Conservation (phyloP, 2,888 invertebrate genomes). For the Xylota sylvarum region DNA sequence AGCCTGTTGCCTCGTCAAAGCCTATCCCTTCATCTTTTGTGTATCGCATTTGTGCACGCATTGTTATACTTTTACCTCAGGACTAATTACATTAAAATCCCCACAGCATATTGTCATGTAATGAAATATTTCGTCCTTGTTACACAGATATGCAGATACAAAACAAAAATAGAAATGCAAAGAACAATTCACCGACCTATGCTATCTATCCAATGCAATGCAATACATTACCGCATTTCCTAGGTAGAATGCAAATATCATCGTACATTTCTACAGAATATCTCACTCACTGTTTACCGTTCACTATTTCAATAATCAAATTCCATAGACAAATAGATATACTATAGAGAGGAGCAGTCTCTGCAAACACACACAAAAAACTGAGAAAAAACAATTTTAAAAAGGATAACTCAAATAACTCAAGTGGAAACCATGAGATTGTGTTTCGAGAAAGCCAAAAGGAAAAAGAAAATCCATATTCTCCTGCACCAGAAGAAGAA, state of each 20-base stretch:
- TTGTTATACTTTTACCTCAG: neutral
- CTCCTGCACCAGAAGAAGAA: neutral
- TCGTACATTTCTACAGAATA: constrained; percentile 48
- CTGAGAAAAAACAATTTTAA: constrained; percentile 14
- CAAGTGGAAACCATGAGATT: constrained; percentile 77
- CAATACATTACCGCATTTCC: constrained; percentile 14
- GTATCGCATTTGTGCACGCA: too few species aligned
- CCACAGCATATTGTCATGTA: constrained; percentile 13
- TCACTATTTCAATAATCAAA: constrained; percentile 73
- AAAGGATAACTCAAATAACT: constrained; percentile 72
- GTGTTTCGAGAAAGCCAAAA: constrained; percentile 63
- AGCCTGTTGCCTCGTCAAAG: too few species aligned
- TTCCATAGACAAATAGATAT: constrained; percentile 58
- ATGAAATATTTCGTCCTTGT: neutral
- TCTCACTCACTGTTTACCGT: constrained; percentile 43
- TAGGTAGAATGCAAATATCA: constrained; percentile 55
- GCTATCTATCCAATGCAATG: neutral
- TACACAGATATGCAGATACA: neutral
- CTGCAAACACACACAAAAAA: neutral
- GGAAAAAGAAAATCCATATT: constrained; percentile 58
- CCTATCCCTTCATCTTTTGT: too few species aligned
- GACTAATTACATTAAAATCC: constrained; percentile 43
- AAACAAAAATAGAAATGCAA: neutral
- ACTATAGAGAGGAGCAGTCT: neutral
- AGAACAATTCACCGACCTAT: neutral